These are phyloP conservation scores for Onychostoma macrolepis DNA, from an alignment of 2,113 vertebrate species.

Conservation along the genomic window DNA sequence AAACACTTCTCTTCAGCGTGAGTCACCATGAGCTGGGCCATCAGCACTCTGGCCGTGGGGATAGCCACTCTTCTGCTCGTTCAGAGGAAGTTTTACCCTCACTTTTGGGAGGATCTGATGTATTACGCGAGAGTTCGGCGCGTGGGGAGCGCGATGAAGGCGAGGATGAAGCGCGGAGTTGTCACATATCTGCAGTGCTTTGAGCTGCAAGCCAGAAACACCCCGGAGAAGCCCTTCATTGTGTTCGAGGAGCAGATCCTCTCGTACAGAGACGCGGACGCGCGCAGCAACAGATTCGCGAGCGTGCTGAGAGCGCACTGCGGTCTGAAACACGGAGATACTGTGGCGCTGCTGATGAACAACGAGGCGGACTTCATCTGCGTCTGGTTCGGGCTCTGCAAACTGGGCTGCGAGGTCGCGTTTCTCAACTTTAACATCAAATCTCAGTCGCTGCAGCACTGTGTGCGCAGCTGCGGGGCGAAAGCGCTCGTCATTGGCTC, in stretches of 20 bases:
- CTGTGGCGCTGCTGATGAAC: conserved; percentile 85
- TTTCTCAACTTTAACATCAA: conserved; percentile 88
- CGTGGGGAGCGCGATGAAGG: conserved; percentile 63
- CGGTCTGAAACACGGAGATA: conserved; percentile 74
- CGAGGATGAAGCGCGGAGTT: conserved; percentile 68
- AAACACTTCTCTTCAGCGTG: not conserved
- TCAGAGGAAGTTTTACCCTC: conserved; percentile 76
- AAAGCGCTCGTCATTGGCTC: conserved; percentile 81
- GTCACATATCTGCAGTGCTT: conserved; percentile 84
- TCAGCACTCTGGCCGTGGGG: conserved; percentile 67
- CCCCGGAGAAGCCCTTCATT: conserved; percentile 83
- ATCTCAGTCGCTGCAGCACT: conserved; percentile 79
- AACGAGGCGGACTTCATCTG: conserved; percentile 91
- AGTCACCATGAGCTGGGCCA: conserved; percentile 67
- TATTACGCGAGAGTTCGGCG: conserved; percentile 75
- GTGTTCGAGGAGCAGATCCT: conserved; percentile 76
- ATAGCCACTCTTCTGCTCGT: conserved; percentile 70
- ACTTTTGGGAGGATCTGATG: conserved; percentile 83
- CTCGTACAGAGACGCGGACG: conserved; percentile 82
- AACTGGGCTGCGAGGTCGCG: conserved; percentile 85
- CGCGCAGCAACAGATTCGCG: conserved; percentile 80
- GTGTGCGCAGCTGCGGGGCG: conserved; percentile 82
- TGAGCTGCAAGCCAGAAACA: conserved; percentile 71
- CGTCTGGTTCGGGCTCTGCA: conserved; percentile 86
- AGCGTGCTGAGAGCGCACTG: conserved; percentile 70